These are phyloP conservation scores for Cydia pomonella DNA, from an alignment of 1,140 invertebrate species.

Conservation along the genomic window DNA sequence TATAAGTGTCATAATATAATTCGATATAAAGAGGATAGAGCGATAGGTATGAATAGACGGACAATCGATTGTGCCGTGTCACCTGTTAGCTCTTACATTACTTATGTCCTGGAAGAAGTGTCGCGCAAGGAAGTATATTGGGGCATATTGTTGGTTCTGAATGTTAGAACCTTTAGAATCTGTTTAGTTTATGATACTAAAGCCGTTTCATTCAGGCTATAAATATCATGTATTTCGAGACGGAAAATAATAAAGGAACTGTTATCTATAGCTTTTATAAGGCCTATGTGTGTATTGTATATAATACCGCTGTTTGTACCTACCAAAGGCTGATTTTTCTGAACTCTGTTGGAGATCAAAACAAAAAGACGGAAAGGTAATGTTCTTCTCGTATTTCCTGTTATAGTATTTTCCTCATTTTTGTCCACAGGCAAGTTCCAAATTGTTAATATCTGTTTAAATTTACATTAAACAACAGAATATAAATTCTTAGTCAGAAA, in stretches of 20 bases:
- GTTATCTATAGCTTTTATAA: no score
- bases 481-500: constrained; percentile 17
- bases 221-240: neutral
- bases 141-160: neutral
- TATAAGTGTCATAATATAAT: constrained; percentile 11
- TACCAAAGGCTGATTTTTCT: no score
- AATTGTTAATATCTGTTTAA: constrained; percentile 8
- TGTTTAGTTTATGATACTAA: neutral
- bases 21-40: neutral
- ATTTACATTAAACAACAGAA: constrained; percentile 1
- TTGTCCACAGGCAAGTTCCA: neutral
- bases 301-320: no score
- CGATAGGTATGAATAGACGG: neutral
- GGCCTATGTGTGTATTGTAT: no score
- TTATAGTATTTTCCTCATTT: neutral
- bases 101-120: neutral
- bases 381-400: neutral
- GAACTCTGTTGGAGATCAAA: no score
- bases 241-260: no score
- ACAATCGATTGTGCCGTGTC: neutral
- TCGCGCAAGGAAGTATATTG: neutral
- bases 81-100: neutral
- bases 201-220: neutral
- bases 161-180: neutral
- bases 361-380: neutral